Conservation (phyloP, 2,113 vertebrate species). For the Pholis gunnellus region DNA sequence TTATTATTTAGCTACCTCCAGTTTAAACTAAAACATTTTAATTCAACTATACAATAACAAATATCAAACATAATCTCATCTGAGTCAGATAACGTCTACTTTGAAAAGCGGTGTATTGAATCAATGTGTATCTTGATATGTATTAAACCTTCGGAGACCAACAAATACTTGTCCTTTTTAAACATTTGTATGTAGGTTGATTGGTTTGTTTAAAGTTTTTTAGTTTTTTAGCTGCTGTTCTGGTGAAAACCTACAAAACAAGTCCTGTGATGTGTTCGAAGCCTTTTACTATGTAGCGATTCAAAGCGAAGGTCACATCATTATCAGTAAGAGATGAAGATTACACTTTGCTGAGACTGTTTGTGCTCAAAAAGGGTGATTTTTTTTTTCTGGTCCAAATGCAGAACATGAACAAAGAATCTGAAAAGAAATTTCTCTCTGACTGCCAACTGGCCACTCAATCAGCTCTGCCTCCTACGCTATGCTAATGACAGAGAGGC, state of each 20-base stretch:
- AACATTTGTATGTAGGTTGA: not conserved
- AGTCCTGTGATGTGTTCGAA: not conserved
- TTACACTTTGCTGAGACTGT: not conserved
- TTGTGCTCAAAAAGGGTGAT: not conserved
- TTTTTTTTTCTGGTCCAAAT: slow-evolving; percentile 17
- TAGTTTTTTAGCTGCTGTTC: not conserved
- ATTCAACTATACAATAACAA: not conserved
- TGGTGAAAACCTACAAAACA: not conserved
- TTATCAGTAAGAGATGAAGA: slow-evolving; percentile 11
- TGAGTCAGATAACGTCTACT: not conserved
- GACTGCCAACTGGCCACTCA: slow-evolving; percentile 76
- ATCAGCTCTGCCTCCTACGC: slow-evolving; percentile 77
- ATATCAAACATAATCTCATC: not conserved
- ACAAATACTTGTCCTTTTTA: not conserved
- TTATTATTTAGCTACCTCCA: not conserved
- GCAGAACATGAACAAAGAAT: slow-evolving; percentile 61
- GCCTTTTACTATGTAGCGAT: not conserved
- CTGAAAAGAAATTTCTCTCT: slow-evolving; percentile 55
- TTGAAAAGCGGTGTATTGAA: not conserved
- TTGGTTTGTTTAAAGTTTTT: not conserved
- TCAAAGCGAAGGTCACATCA: slow-evolving; percentile 11
- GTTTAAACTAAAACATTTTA: not conserved
- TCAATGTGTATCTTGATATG: not conserved
- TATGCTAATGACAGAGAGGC: slow-evolving; percentile 77
- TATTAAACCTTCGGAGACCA: not conserved